Evolutionary conservation across 2,113 vertebrate genomes (phyloP).

Genomic region (Perognathus longimembris): DNA sequence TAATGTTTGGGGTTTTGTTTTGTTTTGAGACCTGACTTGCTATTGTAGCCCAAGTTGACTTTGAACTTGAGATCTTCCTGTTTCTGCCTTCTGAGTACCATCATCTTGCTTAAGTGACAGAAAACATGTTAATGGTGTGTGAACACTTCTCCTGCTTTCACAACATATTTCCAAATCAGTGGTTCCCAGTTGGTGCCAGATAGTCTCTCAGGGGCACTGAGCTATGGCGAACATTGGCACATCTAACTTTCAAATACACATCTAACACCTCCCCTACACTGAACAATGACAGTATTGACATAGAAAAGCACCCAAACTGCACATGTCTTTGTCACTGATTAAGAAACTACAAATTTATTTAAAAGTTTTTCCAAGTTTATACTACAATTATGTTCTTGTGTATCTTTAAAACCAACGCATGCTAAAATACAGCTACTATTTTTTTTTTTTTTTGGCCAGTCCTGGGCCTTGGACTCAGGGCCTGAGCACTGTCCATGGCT

Average conservation of each 20-base stretch:
- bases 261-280: background rate
- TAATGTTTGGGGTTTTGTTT: background rate
- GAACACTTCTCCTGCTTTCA: background rate
- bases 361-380: background rate
- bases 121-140: background rate
- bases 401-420: background rate
- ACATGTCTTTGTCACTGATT: background rate
- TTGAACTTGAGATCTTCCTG: background rate
- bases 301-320: background rate
- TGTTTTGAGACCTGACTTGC: background rate
- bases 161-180: background rate
- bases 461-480: too few relatives aligned
- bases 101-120: background rate
- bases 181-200: background rate
- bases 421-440: background rate
- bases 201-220: background rate
- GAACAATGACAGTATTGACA: too few relatives aligned
- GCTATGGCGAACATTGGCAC: background rate
- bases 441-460: background rate
- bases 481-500: too few relatives aligned
- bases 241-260: background rate
- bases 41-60: background rate
- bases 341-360: background rate
- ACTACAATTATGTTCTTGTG: background rate
- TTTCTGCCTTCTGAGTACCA: background rate